A percentile compares a stretch with the other conserved stretches of the same genome.
Conservation (phyloP, 2,113 vertebrate genomes). For the Chaetodon trifascialis region DNA sequence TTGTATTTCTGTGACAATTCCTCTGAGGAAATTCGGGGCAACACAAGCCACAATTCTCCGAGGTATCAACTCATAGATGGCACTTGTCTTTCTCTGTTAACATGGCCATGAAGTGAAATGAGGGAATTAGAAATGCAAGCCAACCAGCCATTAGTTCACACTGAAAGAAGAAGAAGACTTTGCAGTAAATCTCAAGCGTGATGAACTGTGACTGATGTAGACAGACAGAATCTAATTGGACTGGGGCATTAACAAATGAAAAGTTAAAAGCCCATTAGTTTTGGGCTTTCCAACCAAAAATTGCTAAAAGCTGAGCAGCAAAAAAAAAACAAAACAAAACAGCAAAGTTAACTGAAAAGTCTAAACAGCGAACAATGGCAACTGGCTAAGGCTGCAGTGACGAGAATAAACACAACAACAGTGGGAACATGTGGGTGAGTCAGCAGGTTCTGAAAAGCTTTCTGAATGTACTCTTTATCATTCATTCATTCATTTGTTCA, state of each 20-base stretch:
- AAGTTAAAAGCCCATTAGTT: neutral
- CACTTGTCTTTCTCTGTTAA: neutral
- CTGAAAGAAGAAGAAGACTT: neutral
- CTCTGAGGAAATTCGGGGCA: neutral
- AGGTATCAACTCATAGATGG: neutral
- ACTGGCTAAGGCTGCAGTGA: neutral
- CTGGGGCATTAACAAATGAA: neutral
- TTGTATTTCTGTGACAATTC: neutral
- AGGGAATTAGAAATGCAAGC: neutral
- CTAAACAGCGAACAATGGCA: neutral
- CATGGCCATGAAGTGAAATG: neutral
- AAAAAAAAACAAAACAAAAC: neutral
- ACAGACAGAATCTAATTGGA: neutral
- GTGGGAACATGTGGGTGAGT: neutral
- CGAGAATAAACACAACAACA: conserved; percentile 10
- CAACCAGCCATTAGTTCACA: neutral
- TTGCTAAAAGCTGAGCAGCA: neutral
- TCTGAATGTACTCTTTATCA: conserved; percentile 12
- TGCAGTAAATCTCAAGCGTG: neutral
- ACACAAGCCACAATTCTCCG: neutral
- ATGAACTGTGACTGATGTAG: neutral
- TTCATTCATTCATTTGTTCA: conserved; percentile 11
- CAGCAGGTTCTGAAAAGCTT: conserved; percentile 8
- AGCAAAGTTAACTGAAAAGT: neutral
- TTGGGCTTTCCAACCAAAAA: neutral